Conservation (phyloP, 2,888 invertebrate species). For the Meandrusa payeni region DNA sequence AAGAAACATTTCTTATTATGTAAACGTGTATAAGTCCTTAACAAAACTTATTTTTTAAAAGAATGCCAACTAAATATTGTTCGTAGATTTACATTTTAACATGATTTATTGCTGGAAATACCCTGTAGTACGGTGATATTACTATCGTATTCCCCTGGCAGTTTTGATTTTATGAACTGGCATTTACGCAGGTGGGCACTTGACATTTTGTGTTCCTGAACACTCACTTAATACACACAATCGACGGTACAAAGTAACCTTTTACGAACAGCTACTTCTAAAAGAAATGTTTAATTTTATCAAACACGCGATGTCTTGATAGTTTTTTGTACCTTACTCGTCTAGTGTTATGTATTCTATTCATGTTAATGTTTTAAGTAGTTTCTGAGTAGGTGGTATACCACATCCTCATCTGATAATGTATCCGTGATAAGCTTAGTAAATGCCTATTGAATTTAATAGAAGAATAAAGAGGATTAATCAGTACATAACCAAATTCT, state of each 20-base stretch:
- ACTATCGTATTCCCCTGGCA: conserved; percentile 17
- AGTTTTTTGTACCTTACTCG: conserved; percentile 30
- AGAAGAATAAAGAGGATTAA: too few species aligned
- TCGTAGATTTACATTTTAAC: conserved; percentile 9
- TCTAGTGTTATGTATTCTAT: background rate
- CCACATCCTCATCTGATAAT: too few species aligned
- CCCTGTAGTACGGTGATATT: conserved; percentile 13
- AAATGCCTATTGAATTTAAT: too few species aligned
- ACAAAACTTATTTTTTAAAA: too few species aligned
- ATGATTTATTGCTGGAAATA: conserved; percentile 16
- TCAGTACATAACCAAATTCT: too few species aligned
- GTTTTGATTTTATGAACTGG: conserved; percentile 38
- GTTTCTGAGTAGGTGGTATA: too few species aligned
- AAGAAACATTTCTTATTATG: too few species aligned
- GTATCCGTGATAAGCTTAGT: too few species aligned
- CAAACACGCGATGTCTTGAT: conserved; percentile 48
- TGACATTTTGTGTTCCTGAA: conserved; percentile 52
- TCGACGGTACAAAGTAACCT: conserved; percentile 63
- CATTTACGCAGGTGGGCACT: conserved; percentile 60
- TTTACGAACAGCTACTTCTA: conserved; percentile 48
- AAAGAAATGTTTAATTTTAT: conserved; percentile 40
- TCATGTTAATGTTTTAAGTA: too few species aligned
- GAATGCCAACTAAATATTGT: too few species aligned
- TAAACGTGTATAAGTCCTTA: too few species aligned
- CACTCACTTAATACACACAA: conserved; percentile 36